Evolutionary conservation across 2,888 invertebrate species (phyloP).

Genomic region (Phymatocera aterrima): DNA sequence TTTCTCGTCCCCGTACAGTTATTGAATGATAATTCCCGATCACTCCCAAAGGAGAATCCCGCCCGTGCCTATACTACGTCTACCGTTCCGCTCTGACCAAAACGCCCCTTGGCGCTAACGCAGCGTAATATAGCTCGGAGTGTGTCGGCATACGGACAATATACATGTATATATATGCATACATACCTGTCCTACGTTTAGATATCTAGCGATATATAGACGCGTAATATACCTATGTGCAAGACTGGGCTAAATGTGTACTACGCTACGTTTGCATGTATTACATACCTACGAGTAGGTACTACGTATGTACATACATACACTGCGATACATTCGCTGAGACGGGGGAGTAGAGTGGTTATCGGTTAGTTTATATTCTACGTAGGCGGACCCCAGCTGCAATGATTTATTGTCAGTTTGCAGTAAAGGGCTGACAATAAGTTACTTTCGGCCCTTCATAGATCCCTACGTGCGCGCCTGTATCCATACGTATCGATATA

Average conservation of each 20-base stretch:
- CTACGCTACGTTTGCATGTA: too few relatives aligned
- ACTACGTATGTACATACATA: too few relatives aligned
- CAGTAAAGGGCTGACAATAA: not conserved
- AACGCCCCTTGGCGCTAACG: constrained; percentile 54
- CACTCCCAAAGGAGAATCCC: constrained; percentile 40
- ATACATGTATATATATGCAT: not conserved
- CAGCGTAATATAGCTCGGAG: constrained; percentile 28
- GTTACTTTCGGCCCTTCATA: not conserved
- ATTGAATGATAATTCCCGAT: constrained; percentile 66
- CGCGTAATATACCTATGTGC: not conserved
- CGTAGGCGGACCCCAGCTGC: constrained; percentile 18
- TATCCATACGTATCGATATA: not conserved
- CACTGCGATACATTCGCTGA: constrained; percentile 15
- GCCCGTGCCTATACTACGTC: not conserved
- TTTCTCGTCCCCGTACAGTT: constrained; percentile 51
- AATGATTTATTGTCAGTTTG: constrained; percentile 40
- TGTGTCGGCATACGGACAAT: not conserved
- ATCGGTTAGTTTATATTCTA: constrained; percentile 43
- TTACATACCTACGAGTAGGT: too few relatives aligned
- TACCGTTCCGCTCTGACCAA: constrained; percentile 14
- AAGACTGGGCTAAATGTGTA: too few relatives aligned
- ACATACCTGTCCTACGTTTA: not conserved
- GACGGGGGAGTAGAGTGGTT: constrained; percentile 26
- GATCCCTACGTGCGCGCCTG: not conserved
- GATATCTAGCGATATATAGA: too few relatives aligned